Percentiles rank a stretch among this genome's conserved stretches.
These are phyloP conservation scores for Camelus dromedarius DNA, from an alignment of 2,113 vertebrate genomes.

Conservation along the genomic window DNA sequence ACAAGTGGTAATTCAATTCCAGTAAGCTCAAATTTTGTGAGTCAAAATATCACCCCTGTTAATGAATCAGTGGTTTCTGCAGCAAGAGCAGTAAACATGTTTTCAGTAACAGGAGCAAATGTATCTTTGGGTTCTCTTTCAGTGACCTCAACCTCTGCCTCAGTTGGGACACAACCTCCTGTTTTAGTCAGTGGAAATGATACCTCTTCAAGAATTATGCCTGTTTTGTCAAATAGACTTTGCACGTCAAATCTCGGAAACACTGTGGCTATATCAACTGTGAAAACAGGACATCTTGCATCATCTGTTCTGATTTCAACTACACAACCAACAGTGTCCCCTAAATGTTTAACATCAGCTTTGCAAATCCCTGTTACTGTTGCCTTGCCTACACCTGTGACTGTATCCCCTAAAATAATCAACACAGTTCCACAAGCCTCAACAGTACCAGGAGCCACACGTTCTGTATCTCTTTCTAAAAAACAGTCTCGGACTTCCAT, in stretches of 20 bases:
- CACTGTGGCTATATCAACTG: conserved; percentile 89
- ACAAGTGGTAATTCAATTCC: conserved; percentile 77
- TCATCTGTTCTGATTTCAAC: conserved; percentile 91
- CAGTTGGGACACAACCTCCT: conserved; percentile 74
- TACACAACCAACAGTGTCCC: conserved; percentile 85
- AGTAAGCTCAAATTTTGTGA: conserved; percentile 78
- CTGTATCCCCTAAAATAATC: conserved; percentile 76
- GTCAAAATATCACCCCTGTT: conserved; percentile 77
- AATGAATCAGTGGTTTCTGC: conserved; percentile 80
- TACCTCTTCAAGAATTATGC: conserved; percentile 83
- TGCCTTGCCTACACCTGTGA: conserved; percentile 83
- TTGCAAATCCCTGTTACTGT: conserved; percentile 86
- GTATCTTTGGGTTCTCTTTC: conserved; percentile 80
- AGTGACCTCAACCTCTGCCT: conserved; percentile 74
- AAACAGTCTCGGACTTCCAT: conserved; percentile 80
- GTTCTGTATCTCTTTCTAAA: conserved; percentile 82
- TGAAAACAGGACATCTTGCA: conserved; percentile 92
- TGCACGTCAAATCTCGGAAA: conserved; percentile 85
- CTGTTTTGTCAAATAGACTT: conserved; percentile 80
- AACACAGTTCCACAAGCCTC: conserved; percentile 80
- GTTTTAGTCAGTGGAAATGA: conserved; percentile 83
- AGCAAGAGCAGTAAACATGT: conserved; percentile 80
- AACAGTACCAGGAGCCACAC: conserved; percentile 77
- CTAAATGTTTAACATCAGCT: conserved; percentile 85
- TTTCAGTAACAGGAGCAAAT: conserved; percentile 79